Base-by-base conservation (phyloP, 2,797 vertebrate genomes). In the Trachurus trachurus region DNA sequence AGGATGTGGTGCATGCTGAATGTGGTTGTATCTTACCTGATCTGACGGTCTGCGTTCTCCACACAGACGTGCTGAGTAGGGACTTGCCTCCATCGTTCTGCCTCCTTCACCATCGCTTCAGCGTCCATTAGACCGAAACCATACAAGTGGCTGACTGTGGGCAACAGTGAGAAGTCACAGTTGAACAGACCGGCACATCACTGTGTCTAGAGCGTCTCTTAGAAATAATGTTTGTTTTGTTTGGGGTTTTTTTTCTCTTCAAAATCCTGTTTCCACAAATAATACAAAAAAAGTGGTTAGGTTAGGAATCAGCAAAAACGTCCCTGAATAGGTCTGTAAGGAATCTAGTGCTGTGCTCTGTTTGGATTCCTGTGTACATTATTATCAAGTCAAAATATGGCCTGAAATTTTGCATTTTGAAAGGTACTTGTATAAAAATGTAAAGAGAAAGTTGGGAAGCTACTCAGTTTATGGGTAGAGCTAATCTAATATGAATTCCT, bases 71-170 rank as follows among this genome's bases (percentile, higher is more conserved):
- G 98, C 89, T 99, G 98, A 68, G 94, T 53, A 26, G 98, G 98
- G n/a, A 99, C 97, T 0, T 97, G 96, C 80, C 96, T 98, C 98
- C 98, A 99, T 82, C 95, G 96, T 91, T 98, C 98, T 0, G 98
- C 98, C 92, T 99, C 98, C 93, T 97, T 96, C 91, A 99, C 98
- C 98, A 99, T 99, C 39, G 98, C 98, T 94, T 99, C 98, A 0
- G 98, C 98, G 56, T 99, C 98, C 98, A 99, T 99, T 87, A 99
- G 93, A 77, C 98, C 98, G 84, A 99, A 99, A 87, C 98, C 98
- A 69, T 99, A 99, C 58, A 99, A 95, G 71, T 99, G 98, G 88
- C 98, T 99, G 91, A 99, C 98, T 99, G 93, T 10, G 84, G 88
- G 71, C 87, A 56, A 87, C 34, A 73, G 9, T 31, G 44, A 63